A percentile compares a stretch with the other conserved stretches of the same genome.
These are phyloP conservation scores for Bombus affinis DNA, from an alignment of 1,140 invertebrate genomes.

Conservation along the genomic window DNA sequence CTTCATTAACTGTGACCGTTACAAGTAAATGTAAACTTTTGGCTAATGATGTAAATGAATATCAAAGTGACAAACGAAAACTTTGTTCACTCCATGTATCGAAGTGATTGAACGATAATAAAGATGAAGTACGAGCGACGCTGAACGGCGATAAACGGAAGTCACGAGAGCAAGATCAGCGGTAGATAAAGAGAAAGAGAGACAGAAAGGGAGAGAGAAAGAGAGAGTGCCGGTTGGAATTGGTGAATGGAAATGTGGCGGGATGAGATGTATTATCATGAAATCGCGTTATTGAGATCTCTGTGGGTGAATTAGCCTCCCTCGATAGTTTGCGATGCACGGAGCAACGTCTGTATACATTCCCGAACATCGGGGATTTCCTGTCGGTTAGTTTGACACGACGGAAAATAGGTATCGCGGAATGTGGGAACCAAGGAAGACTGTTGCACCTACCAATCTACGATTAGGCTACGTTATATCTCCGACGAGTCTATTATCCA, in stretches of 20 bases:
- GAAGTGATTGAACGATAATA: not conserved
- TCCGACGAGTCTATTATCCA: slow-evolving; percentile 9
- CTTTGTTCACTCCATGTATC: not conserved
- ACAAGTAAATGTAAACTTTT: too few species aligned
- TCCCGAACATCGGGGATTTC: slow-evolving; percentile 45
- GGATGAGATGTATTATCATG: slow-evolving; percentile 62
- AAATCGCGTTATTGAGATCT: slow-evolving; percentile 79
- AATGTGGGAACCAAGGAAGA: slow-evolving; percentile 38
- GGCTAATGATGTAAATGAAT: too few species aligned
- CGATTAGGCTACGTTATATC: slow-evolving; percentile 11
- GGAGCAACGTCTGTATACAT: slow-evolving; percentile 27
- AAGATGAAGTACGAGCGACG: not conserved
- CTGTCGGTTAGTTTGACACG: slow-evolving; percentile 52
- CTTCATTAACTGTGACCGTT: too few species aligned
- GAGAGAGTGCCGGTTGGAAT: not conserved
- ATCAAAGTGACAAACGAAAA: too few species aligned
- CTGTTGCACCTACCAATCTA: not conserved
- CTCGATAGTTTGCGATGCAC: slow-evolving; percentile 49
- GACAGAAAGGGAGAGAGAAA: not conserved
- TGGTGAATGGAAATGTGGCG: slow-evolving; percentile 40
- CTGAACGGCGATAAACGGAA: not conserved
- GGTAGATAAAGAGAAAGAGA: not conserved
- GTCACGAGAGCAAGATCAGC: not conserved
- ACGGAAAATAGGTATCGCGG: slow-evolving; percentile 52
- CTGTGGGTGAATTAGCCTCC: slow-evolving; percentile 76